Conservation (phyloP, 2,797 vertebrate genomes). For the Malurus splendens region DNA sequence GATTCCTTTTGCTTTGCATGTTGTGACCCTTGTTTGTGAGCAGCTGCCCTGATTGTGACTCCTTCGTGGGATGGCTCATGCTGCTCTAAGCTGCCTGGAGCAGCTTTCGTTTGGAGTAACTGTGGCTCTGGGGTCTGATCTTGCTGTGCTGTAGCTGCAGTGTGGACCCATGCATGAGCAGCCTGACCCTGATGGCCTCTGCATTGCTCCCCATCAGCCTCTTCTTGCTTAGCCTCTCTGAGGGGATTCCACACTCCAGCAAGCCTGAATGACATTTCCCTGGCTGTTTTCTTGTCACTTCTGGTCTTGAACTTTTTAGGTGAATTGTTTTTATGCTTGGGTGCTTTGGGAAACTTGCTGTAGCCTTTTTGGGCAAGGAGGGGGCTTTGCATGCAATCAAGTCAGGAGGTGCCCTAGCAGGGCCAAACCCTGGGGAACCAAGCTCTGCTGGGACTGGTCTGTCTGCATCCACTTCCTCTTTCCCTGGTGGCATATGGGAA, state of each 20-base stretch:
- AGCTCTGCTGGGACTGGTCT: not conserved
- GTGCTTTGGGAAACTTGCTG: accelerated
- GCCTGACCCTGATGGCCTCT: accelerated
- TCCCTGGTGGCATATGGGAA: not conserved
- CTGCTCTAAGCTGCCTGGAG: not conserved
- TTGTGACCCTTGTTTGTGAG: not conserved
- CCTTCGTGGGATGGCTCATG: not conserved
- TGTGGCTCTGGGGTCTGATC: not conserved
- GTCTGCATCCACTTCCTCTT: not conserved
- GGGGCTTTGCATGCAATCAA: not conserved
- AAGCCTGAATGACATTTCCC: not conserved
- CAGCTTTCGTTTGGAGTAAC: not conserved
- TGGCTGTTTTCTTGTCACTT: not conserved
- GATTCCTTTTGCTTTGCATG: not conserved
- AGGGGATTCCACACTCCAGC: not conserved
- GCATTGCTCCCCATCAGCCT: accelerated
- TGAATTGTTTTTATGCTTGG: not conserved
- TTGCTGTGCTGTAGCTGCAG: not conserved
- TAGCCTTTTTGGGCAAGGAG: not conserved
- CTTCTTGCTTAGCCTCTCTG: not conserved
- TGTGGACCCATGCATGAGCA: accelerated
- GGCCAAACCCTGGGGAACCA: not conserved
- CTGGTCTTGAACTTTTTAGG: not conserved
- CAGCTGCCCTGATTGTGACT: not conserved
- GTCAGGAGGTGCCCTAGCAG: not conserved